A percentile compares a stretch with the other conserved stretches of the same genome.
These are phyloP conservation scores for Henricia sp. DNA, from an alignment of 53 echinoderm and acorn worm species.

Conservation along the genomic window DNA sequence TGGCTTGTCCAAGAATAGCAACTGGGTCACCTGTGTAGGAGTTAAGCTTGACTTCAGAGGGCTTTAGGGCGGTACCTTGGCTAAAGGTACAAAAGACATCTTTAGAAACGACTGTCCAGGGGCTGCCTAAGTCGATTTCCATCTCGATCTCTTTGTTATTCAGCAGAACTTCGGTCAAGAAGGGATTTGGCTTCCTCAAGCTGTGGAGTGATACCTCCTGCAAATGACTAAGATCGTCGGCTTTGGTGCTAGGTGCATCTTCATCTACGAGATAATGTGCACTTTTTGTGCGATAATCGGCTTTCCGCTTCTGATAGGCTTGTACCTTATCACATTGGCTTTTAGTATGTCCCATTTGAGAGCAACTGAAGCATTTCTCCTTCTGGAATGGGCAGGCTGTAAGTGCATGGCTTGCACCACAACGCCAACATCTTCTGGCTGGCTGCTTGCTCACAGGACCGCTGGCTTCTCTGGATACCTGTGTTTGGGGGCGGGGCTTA, in stretches of 20 bases:
- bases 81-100: neutral
- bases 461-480: neutral
- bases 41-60: constrained; percentile 5
- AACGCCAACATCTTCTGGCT: constrained; percentile 24
- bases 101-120: neutral
- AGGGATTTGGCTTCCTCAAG: neutral
- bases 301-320: neutral
- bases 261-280: constrained; percentile 31
- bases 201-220: constrained; percentile 22
- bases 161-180: neutral
- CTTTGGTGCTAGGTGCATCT: neutral
- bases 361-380: constrained; percentile 61
- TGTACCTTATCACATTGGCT: constrained; percentile 66
- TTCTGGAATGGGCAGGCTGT: neutral
- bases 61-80: neutral
- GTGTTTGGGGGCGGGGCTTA: neutral
- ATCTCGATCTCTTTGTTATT: neutral
- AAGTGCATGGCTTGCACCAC: neutral
- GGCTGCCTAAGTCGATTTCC: too few relatives aligned
- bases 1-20: constrained; percentile 32
- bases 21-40: constrained; percentile 50
- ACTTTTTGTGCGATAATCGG: neutral
- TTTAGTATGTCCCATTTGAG: constrained; percentile 54
- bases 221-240: constrained; percentile 27
- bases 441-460: too few relatives aligned